Conservation (phyloP, 1,140 invertebrate genomes). For the Phymastichus coffea region DNA sequence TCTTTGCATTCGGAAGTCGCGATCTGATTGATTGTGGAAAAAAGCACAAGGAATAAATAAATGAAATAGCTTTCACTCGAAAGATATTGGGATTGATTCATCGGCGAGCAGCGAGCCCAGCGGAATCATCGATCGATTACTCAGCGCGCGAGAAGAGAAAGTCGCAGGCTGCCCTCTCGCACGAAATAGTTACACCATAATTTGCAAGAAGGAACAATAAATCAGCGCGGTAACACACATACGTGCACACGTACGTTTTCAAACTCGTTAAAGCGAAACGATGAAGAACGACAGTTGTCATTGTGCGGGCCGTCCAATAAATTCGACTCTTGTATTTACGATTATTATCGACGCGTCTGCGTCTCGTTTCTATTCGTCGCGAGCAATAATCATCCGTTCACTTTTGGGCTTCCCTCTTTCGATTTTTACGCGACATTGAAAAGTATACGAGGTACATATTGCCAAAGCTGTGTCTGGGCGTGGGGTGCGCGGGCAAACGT, state of each 20-base stretch:
- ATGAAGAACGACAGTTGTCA: conserved; percentile 21
- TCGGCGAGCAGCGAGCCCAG: no score
- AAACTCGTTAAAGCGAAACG: no score
- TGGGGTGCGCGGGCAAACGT: no score
- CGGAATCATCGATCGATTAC: conserved; percentile 31
- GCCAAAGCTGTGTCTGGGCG: no score
- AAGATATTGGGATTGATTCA: conserved; percentile 29
- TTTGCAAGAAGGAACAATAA: conserved; percentile 29
- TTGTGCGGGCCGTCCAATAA: conserved; percentile 1
- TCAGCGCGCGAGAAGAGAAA: conserved; percentile 33
- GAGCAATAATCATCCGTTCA: conserved; percentile 9
- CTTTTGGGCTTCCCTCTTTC: neutral
- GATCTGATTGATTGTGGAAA: neutral
- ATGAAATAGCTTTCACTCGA: conserved; percentile 17
- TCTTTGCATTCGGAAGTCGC: no score
- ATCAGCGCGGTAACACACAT: no score
- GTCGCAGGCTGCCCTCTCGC: conserved; percentile 28
- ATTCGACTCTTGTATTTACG: conserved; percentile 19
- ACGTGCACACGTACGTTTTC: no score
- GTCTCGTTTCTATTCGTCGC: conserved; percentile 8
- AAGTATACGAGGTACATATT: no score
- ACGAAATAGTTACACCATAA: conserved; percentile 26
- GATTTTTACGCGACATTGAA: no score
- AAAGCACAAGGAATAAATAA: neutral
- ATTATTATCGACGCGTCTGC: conserved; percentile 2